Evolutionary conservation across 1,140 invertebrate genomes (phyloP).

Genomic region (Physella acuta): DNA sequence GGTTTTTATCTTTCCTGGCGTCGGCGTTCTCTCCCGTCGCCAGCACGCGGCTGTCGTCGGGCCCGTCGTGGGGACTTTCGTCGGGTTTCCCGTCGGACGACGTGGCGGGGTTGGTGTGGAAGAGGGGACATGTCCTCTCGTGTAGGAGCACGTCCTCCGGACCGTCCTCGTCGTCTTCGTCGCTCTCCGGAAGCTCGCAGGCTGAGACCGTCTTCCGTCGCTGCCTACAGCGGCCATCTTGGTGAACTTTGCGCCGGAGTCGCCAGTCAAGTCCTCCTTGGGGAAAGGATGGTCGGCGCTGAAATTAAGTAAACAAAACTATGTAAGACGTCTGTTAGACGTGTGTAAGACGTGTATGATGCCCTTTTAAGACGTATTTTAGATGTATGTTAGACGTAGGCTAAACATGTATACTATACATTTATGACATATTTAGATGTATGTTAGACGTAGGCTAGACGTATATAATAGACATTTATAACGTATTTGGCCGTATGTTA

Average conservation of each 20-base stretch:
- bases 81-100: too few relatives aligned
- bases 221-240: not conserved
- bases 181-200: constrained; percentile 5
- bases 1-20: not conserved
- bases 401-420: too few relatives aligned
- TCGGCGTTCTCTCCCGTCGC: not conserved
- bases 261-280: constrained; percentile 24
- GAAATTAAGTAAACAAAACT: constrained; percentile 16
- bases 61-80: not conserved
- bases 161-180: constrained; percentile 6
- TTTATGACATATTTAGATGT: too few relatives aligned
- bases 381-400: too few relatives aligned
- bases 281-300: constrained; percentile 33
- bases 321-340: too few relatives aligned
- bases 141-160: not conserved
- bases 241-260: not conserved
- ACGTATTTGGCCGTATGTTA: too few relatives aligned
- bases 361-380: too few relatives aligned
- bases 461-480: too few relatives aligned
- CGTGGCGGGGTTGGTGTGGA: not conserved
- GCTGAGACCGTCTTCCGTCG: not conserved
- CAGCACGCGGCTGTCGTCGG: not conserved
- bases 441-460: too few relatives aligned
- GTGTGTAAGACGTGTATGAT: too few relatives aligned
- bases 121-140: not conserved